Evolutionary conservation across 2,888 invertebrate genomes (phyloP), one percentile per base, ranked within the genome.

Genomic region (Melieria picta): DNA sequence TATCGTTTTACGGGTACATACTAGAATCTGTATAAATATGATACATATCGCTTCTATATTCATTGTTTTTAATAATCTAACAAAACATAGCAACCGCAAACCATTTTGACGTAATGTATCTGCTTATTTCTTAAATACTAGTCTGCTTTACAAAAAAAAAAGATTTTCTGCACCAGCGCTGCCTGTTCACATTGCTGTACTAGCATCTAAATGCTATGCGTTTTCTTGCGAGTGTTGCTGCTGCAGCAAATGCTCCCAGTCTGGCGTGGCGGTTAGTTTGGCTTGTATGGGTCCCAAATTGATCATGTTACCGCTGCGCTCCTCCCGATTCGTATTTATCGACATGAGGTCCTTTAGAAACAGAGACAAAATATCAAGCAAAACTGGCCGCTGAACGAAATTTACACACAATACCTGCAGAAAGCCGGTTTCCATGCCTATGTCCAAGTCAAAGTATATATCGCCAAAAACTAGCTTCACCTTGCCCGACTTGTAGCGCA

Each of bases 351-450:
- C 90, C 81, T 87, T 69, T 4, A 30, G 30, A 1, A 16, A 64
- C 7, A 47, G 47, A 62, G 3, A 57, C 6, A 3, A 13, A 7
- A 48, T 4, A 13, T 11, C 13, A n/a, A 6, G 48, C 7, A 43
- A 48, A 58, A 45, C 42, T 9, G 30, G 43, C n/a, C 11, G 7
- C 7, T n/a, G 48, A 4, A 57, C 4, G 16, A 13, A 5, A 50
- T 5, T 1, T 11, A 16, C 47, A 63, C 30, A 30, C 30, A 30
- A 30, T 30, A 79, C 83, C 80, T 90, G 90, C 76, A 89, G 84
- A 80, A 90, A 90, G 0, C 89, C 88, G 0, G 90, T 84, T 68
- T 90, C 89, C 0, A 90, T 89, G 13, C 91, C 91, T 75, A 89
- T 85, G 61, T 88, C 87, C 7, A 91, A 88, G 84, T 91, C 91